Conservation (phyloP, 2,113 vertebrate genomes). For the Phylloscopus trochiloides region DNA sequence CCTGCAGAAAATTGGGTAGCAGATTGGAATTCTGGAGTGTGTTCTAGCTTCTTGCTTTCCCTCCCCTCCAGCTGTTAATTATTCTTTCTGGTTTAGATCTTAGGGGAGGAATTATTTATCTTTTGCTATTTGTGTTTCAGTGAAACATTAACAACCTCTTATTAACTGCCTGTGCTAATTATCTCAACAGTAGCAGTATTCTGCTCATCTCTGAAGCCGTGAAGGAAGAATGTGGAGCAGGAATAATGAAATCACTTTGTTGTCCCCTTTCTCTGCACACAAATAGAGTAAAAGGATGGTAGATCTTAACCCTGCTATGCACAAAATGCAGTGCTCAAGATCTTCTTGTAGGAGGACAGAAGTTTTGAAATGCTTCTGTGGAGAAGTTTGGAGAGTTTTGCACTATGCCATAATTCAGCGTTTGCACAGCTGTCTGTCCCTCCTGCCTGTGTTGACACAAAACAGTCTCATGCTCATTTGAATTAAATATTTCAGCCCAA, state of each 20-base stretch:
- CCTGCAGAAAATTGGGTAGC: background rate
- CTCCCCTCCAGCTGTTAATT: slow-evolving; percentile 46
- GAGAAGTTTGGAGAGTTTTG: background rate
- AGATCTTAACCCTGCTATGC: background rate
- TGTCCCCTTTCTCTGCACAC: background rate
- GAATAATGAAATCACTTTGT: background rate
- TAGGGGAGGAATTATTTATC: slow-evolving; percentile 41
- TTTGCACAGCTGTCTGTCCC: background rate
- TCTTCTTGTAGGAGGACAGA: background rate
- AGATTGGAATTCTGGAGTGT: background rate
- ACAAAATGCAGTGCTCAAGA: background rate
- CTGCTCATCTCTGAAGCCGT: background rate
- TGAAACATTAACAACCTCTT: slow-evolving; percentile 26
- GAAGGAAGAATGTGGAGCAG: background rate
- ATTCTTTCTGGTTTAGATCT: slow-evolving; percentile 10
- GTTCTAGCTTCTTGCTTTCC: background rate
- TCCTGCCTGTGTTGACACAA: background rate
- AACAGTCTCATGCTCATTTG: background rate
- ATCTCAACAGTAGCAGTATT: background rate
- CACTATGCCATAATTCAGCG: background rate
- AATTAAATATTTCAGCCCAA: background rate
- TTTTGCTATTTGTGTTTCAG: slow-evolving; percentile 25
- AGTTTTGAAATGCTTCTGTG: background rate
- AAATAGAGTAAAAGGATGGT: background rate
- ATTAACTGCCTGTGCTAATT: slow-evolving; percentile 39